Evolutionary conservation across 2,888 invertebrate species (phyloP), one percentile per base, ranked within the genome.

Genomic region (Hyalella azteca): DNA sequence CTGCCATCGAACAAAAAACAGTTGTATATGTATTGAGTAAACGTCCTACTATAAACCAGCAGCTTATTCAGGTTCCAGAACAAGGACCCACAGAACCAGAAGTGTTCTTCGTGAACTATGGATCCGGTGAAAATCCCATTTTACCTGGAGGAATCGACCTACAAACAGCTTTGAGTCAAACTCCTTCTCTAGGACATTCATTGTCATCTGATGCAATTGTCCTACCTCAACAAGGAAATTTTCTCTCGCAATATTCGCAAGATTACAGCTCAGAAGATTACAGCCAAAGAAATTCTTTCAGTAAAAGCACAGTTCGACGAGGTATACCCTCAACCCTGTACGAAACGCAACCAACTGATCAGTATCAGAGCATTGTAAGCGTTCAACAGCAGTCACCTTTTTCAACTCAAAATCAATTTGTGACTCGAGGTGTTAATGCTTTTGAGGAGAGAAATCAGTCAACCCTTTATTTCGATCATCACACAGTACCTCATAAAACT

Each of bases 21-120:
- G 50, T 81, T 45, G 79, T 82, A 26, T 82, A 82, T 73, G 41
- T 82, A 26, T 79, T 82, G 26, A 81, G 59, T 76, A 81, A 73
- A 54, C 29, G 54, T 22, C 54, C 50, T 2, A 9, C 29, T 9
- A 2, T 40, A 9, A 32, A 59, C 11, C 78, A 50, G 22, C 78
- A 50, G 32, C 3, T 78, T 26, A 78, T 78, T 36, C 32, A 78
- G 54, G 41, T 78, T 7, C 78, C 78, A 36, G 50, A 29, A 26
- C 22, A 9, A 3, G 49, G 50, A 26, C 78, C 78, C 15, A 13
- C n/a, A 9, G 78, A 50, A 13, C 78, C 78, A 19, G 78, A 78
- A 54, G 78, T 78, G 19, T 78, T 78, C 78, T 78, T 59, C n/a
- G 41, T 78, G 15, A 54, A 78, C 22, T 78, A 78, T 59, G 59